phyloP scores from a whole-genome alignment of 2,888 invertebrate genomes.

The Onchidella celtica region DNA sequence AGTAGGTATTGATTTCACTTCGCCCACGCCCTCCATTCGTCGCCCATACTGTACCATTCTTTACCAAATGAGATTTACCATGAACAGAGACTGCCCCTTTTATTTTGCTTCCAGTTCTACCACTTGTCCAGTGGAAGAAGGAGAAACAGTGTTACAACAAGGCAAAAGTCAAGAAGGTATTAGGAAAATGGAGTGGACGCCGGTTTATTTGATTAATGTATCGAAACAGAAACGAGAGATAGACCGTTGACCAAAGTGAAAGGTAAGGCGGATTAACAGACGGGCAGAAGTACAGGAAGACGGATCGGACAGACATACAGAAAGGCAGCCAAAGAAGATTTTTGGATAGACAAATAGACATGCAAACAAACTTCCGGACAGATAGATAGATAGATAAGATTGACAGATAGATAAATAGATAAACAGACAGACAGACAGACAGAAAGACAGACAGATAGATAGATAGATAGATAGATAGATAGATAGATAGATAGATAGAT shows the following conservation, averaged over 20 bases:
- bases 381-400: conserved; percentile 19
- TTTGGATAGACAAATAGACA: not conserved
- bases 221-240: not conserved
- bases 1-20: too few species aligned
- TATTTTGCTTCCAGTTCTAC: too few species aligned
- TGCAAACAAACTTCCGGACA: not conserved
- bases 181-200: too few species aligned
- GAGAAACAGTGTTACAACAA: too few species aligned
- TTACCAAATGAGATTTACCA: too few species aligned
- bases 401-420: not conserved
- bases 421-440: not conserved
- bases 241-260: not conserved
- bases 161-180: too few species aligned
- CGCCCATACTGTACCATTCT: too few species aligned
- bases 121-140: too few species aligned
- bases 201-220: too few species aligned
- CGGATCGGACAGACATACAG: not conserved
- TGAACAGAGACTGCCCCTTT: too few species aligned
- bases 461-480: conserved; percentile 18
- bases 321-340: not conserved
- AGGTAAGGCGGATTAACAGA: not conserved
- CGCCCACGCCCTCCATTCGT: too few species aligned
- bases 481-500: conserved; percentile 17
- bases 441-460: conserved; percentile 22
- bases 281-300: not conserved